These are phyloP conservation scores for Pteropus alecto DNA, from an alignment of 2,113 vertebrate genomes.

Conservation along the genomic window DNA sequence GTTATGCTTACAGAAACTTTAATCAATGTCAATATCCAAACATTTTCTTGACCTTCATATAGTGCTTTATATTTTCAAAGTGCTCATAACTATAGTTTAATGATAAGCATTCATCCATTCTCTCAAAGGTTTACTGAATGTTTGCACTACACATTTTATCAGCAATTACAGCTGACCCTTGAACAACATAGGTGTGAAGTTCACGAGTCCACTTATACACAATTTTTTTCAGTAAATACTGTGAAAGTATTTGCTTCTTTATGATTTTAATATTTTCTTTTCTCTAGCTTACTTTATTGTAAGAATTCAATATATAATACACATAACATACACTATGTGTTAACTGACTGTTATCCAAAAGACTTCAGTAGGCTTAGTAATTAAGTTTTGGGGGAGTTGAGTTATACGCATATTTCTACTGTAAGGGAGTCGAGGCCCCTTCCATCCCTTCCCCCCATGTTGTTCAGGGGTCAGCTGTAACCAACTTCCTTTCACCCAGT, in stretches of 20 bases:
- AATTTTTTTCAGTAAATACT: background rate
- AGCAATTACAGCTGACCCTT: background rate
- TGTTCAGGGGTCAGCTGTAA: background rate
- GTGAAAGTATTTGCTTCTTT: background rate
- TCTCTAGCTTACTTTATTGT: background rate
- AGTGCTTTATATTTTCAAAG: background rate
- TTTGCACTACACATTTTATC: background rate
- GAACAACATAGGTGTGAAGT: background rate
- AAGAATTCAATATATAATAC: background rate
- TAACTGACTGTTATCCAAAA: background rate
- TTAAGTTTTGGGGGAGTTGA: background rate
- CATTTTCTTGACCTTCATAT: background rate
- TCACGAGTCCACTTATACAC: background rate
- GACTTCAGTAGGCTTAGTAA: background rate
- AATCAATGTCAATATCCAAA: background rate
- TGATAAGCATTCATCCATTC: background rate
- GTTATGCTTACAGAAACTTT: background rate
- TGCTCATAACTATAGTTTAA: background rate
- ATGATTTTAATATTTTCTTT: background rate
- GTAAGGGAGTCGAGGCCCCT: background rate
- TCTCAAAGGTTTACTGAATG: background rate
- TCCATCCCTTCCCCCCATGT: background rate
- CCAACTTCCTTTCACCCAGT: background rate
- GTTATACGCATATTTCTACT: accelerated
- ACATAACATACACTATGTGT: background rate